Conservation (phyloP, 1,140 invertebrate species). For the Temnothorax nylanderi region DNA sequence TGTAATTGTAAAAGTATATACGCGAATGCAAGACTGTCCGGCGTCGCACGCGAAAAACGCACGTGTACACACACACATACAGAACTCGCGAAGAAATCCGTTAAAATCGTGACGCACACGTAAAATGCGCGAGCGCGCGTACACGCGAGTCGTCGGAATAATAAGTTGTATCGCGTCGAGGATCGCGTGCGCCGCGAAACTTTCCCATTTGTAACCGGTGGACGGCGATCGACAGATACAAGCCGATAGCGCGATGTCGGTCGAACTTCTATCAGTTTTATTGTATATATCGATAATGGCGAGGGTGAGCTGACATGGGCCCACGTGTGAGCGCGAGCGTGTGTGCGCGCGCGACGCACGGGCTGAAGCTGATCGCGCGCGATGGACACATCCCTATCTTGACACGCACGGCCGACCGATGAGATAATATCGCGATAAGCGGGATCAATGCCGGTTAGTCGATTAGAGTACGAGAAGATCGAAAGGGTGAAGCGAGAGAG, state of each 20-base stretch:
- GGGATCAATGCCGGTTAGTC: conserved; percentile 58
- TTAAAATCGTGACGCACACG: conserved; percentile 37
- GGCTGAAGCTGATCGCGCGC: conserved; percentile 16
- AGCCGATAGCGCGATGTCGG: conserved; percentile 74
- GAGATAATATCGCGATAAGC: conserved; percentile 73
- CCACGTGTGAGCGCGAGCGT: background rate
- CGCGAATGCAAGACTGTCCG: background rate
- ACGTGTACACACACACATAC: background rate
- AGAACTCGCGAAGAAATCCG: conserved; percentile 31
- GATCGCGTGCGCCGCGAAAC: conserved; percentile 78
- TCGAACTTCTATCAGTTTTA: conserved; percentile 76
- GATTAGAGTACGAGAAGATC: background rate
- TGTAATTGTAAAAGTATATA: background rate
- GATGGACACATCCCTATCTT: conserved; percentile 70
- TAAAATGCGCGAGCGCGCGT: conserved; percentile 12
- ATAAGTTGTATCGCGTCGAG: conserved; percentile 64
- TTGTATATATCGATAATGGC: conserved; percentile 71
- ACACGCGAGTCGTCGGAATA: conserved; percentile 59
- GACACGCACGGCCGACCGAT: conserved; percentile 68
- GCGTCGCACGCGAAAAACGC: background rate
- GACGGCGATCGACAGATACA: conserved; percentile 74
- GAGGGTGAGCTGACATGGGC: conserved; percentile 12
- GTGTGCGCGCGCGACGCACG: conserved; percentile 4
- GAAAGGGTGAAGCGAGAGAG: background rate
- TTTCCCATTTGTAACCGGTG: conserved; percentile 75